Percentiles rank a stretch among this genome's conserved stretches.
Conservation (phyloP, 2,888 invertebrate genomes). For the Mythimna ferrago region DNA sequence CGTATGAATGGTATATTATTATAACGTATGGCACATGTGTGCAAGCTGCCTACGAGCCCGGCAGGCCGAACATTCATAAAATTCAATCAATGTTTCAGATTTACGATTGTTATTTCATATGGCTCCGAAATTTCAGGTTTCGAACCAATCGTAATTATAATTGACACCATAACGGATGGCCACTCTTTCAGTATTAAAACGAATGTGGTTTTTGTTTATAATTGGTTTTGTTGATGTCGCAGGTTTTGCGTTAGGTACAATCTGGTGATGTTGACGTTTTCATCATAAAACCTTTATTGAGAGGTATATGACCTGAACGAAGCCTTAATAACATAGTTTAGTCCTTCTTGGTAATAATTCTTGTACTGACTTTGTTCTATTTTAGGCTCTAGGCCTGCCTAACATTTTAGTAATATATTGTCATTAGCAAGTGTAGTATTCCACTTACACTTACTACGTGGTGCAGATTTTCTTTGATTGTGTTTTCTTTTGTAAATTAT, state of each 20-base stretch:
- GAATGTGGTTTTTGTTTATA: background rate
- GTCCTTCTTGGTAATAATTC: too few species aligned
- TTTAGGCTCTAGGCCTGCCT: background rate
- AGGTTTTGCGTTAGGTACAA: background rate
- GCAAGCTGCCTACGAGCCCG: background rate
- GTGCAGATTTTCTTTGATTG: background rate
- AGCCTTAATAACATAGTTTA: too few species aligned
- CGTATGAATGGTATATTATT: background rate
- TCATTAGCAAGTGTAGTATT: background rate
- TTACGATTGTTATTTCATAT: background rate
- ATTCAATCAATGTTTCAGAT: slow-evolving; percentile 14
- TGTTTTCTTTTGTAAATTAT: background rate
- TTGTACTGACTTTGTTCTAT: background rate
- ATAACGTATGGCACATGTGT: background rate
- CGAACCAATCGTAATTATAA: slow-evolving; percentile 7
- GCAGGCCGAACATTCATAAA: background rate
- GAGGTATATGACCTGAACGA: too few species aligned
- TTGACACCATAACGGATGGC: slow-evolving; percentile 9
- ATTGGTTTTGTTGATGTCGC: background rate
- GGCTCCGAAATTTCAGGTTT: background rate
- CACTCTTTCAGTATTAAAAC: slow-evolving; percentile 4
- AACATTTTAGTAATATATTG: background rate
- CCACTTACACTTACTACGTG: background rate
- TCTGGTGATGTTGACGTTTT: too few species aligned
- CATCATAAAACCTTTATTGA: too few species aligned